These are phyloP conservation scores for Pseudomugil gertrudae DNA, from an alignment of 2,797 vertebrate species.

Conservation along the genomic window DNA sequence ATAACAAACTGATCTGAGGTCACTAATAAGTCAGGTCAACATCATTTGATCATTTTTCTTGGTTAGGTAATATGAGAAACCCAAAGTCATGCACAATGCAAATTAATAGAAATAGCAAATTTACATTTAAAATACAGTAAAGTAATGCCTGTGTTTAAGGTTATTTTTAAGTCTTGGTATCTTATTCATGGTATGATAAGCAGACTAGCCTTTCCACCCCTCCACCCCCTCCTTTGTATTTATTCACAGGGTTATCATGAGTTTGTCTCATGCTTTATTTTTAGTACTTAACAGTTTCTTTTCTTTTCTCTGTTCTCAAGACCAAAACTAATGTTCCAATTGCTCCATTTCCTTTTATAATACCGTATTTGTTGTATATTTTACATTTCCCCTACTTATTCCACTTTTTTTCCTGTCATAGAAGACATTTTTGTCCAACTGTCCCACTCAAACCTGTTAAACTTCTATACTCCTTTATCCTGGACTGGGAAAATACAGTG, in stretches of 20 bases:
- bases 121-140: neutral
- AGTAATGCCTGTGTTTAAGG: neutral
- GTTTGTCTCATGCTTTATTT: slow-evolving; percentile 1
- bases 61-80: neutral
- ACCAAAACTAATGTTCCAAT: neutral
- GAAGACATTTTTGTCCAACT: too few relatives aligned
- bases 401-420: neutral
- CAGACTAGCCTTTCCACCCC: neutral
- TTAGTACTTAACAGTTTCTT: neutral
- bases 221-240: neutral
- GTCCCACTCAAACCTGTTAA: too few relatives aligned
- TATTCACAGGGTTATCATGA: slow-evolving; percentile 8
- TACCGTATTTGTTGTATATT: neutral
- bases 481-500: too few relatives aligned
- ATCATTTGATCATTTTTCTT: too few relatives aligned
- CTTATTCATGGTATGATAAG: neutral
- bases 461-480: too few relatives aligned
- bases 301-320: neutral
- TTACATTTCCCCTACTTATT: neutral
- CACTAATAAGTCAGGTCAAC: neutral
- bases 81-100: neutral
- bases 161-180: neutral
- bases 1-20: neutral
- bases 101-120: neutral
- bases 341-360: neutral